Evolutionary conservation across 1,140 invertebrate species (phyloP), one percentile per base, ranked within the genome.

Genomic region (Zaprionus ornatus): DNA sequence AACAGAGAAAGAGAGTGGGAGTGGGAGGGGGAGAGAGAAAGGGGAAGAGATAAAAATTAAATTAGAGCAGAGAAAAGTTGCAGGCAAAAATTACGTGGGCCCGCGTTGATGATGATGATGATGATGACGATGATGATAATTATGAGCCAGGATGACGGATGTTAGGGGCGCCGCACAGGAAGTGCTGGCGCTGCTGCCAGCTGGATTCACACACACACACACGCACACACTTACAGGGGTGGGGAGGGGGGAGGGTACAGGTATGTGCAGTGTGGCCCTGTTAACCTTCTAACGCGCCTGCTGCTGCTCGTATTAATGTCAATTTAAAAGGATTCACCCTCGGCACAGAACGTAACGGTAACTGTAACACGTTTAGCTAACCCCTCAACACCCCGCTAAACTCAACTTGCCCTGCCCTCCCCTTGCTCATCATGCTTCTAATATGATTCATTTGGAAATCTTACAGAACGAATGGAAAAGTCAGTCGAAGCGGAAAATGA

Each of bases 11-110:
- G 25, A 57, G 27, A 45, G 13, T 5, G 23, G 35, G 21, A 61
- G 42, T n/a, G n/a, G 6, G n/a, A 25, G 37, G 63, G 23, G 56
- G 63, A 56, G 50, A 71, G 67, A 40, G 7, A 45, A 15, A 21
- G 40, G 70, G 21, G 54, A 64, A 62, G 50, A 74, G 64, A 55
- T 17, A 67, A 63, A 81, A 77, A 90, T 90, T 65, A 86, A 90
- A 90, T 91, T 88, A 90, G 85, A 90, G 77, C 71, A 55, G 19
- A 66, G 45, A 50, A 88, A 76, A 74, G 79, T 90, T 82, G 54
- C 66, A 71, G 68, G 82, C 68, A 79, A 81, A 80, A 75, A 80
- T 80, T 79, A 75, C 73, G 79, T 80, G 80, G 61, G 67, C 56
- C 45, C 68, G 40, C 50, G 61, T 42, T 42, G 72, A 57, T 57